Evolutionary conservation across 64 coral and sea anemone genomes (phyloP).

Genomic region (Montipora cactus): DNA sequence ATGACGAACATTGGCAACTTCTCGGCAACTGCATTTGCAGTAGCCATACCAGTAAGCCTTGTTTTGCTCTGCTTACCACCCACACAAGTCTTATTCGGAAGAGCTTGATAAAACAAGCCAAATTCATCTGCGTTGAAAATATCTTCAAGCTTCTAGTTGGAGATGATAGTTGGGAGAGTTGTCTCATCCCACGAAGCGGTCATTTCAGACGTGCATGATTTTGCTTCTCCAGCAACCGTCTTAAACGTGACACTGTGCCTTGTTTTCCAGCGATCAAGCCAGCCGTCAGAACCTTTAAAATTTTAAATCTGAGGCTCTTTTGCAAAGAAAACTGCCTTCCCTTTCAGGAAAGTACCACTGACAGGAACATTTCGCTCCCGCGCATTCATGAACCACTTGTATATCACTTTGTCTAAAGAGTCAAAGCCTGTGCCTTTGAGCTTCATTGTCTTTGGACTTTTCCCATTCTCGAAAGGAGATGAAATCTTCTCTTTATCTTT

Average conservation of each 20-base stretch:
- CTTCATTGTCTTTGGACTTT: conserved; percentile 15
- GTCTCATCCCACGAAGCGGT: conserved; percentile 70
- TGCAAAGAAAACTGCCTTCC: conserved; percentile 43
- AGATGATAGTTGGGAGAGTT: conserved; percentile 35
- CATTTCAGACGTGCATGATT: conserved; percentile 63
- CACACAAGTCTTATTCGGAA: conserved; percentile 64
- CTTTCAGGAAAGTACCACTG: conserved; percentile 52
- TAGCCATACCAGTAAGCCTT: conserved; percentile 62
- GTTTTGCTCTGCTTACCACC: conserved; percentile 60
- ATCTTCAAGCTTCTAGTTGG: conserved; percentile 28
- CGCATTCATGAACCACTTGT: conserved; percentile 49
- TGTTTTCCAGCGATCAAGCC: conserved; percentile 70
- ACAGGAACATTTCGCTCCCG: conserved; percentile 35
- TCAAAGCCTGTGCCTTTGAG: conserved; percentile 25
- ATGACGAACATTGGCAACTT: conserved; percentile 68
- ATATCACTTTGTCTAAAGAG: conserved; percentile 27
- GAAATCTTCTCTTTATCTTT: conserved; percentile 40
- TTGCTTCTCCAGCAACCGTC: conserved; percentile 45
- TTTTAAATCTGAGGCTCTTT: conserved; percentile 48
- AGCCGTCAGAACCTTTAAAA: conserved; percentile 62
- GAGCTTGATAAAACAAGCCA: conserved; percentile 72
- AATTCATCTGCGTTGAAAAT: conserved; percentile 62
- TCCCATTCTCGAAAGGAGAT: no score
- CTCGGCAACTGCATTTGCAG: conserved; percentile 54
- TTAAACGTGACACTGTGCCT: conserved; percentile 56